These are phyloP conservation scores for Cyprinella venusta DNA, from an alignment of 2,797 vertebrate species.

Conservation along the genomic window DNA sequence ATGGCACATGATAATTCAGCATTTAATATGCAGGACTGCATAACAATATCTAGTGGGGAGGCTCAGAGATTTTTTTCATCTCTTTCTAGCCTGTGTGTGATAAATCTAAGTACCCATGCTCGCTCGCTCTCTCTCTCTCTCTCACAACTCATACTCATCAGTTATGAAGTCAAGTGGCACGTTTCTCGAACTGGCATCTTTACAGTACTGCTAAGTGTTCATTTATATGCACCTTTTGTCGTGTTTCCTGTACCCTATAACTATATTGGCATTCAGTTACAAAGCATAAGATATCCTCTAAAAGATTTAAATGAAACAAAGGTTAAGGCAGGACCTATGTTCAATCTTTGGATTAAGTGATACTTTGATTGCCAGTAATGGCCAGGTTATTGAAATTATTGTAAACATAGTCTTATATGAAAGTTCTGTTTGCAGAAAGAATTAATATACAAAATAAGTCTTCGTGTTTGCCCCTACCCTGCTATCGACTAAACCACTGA, in stretches of 20 bases:
- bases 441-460: conserved; percentile 68
- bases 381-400: conserved; percentile 65
- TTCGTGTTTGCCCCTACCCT: conserved; percentile 60
- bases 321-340: conserved; percentile 77
- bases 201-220: conserved; percentile 26
- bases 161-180: conserved; percentile 34
- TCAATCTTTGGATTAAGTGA: conserved; percentile 66
- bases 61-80: conserved; percentile 54
- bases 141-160: conserved; percentile 35
- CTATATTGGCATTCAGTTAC: conserved; percentile 56
- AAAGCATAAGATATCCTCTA: conserved; percentile 57
- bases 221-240: conserved; percentile 41
- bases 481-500: conserved; percentile 78
- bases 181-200: conserved; percentile 31
- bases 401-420: conserved; percentile 61
- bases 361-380: conserved; percentile 63
- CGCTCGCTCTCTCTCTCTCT: conserved; percentile 44
- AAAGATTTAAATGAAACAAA: conserved; percentile 47
- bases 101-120: conserved; percentile 63
- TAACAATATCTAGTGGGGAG: conserved; percentile 35
- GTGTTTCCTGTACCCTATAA: conserved; percentile 44
- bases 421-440: conserved; percentile 60
- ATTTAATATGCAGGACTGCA: conserved; percentile 31
- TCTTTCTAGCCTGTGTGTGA: conserved; percentile 67
- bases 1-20: conserved; percentile 8